Conservation (phyloP, 2,888 invertebrate genomes). For the Tinea semifulvella region DNA sequence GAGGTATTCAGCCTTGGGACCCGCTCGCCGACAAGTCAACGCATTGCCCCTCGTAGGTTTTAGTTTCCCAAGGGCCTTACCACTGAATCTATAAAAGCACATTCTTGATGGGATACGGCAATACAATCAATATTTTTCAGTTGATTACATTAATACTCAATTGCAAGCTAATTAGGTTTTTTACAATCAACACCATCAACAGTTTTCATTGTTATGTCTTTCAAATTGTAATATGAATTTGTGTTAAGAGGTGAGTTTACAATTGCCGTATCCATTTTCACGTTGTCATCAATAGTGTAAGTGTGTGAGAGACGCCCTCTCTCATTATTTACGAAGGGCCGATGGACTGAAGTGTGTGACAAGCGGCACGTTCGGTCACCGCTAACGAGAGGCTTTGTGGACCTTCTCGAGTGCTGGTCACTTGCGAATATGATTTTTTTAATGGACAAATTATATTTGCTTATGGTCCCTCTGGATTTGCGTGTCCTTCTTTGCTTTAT, state of each 20-base stretch:
- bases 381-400: slow-evolving; percentile 68
- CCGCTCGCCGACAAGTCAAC: slow-evolving; percentile 39
- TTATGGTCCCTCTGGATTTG: slow-evolving; percentile 38
- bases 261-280: slow-evolving; percentile 13
- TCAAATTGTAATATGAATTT: too few species aligned
- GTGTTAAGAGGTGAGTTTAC: too few species aligned
- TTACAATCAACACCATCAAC: too few species aligned
- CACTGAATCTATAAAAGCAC: slow-evolving; percentile 19
- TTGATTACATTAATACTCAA: too few species aligned
- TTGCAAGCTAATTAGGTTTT: too few species aligned
- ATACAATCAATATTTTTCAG: too few species aligned
- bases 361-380: slow-evolving; percentile 55
- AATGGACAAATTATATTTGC: slow-evolving; percentile 63
- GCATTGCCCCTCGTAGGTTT: slow-evolving; percentile 44
- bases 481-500: slow-evolving; percentile 23
- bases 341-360: slow-evolving; percentile 62
- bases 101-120: slow-evolving; percentile 8
- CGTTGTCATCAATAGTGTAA: slow-evolving; percentile 20
- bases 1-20: slow-evolving; percentile 51
- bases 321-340: slow-evolving; percentile 67
- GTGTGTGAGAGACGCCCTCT: slow-evolving; percentile 37
- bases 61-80: slow-evolving; percentile 41
- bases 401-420: slow-evolving; percentile 53
- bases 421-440: slow-evolving; percentile 52
- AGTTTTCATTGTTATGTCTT: too few species aligned